These are phyloP conservation scores for Poeciliopsis retropinna DNA, from an alignment of 2,113 vertebrate genomes.

Conservation along the genomic window DNA sequence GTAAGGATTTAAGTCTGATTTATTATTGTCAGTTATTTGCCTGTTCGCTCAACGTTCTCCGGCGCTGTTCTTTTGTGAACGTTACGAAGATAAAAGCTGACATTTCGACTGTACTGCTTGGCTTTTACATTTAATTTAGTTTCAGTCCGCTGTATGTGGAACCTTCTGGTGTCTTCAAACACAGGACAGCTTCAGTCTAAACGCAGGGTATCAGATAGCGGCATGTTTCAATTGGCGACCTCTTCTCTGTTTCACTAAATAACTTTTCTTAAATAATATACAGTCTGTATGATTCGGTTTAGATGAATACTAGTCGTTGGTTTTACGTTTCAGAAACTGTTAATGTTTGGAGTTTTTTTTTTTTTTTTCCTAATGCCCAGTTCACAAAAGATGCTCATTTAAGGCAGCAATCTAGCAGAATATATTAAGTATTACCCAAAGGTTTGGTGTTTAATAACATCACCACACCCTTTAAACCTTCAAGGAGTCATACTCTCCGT, in stretches of 20 bases:
- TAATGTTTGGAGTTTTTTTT: background rate
- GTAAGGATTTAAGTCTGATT: conserved; percentile 10
- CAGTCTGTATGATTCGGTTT: background rate
- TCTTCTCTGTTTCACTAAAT: background rate
- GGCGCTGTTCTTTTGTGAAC: background rate
- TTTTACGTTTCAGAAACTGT: background rate
- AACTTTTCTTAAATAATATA: background rate
- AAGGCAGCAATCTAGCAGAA: background rate
- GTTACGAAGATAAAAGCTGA: conserved; percentile 2
- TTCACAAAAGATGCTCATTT: background rate
- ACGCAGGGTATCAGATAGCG: conserved; percentile 1
- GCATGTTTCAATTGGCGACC: conserved; percentile 2
- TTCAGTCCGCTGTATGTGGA: background rate
- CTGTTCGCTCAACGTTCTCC: background rate
- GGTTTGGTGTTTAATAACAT: background rate
- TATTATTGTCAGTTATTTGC: background rate
- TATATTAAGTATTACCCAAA: background rate
- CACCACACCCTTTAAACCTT: conserved; percentile 31
- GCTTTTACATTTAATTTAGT: background rate
- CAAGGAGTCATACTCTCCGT: background rate
- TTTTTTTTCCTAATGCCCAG: background rate
- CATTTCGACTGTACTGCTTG: background rate
- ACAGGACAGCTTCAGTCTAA: background rate
- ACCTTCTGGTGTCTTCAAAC: background rate
- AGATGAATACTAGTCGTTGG: background rate